Evolutionary conservation across 2,888 invertebrate genomes (phyloP).

Genomic region (Muschampia plurimacula): DNA sequence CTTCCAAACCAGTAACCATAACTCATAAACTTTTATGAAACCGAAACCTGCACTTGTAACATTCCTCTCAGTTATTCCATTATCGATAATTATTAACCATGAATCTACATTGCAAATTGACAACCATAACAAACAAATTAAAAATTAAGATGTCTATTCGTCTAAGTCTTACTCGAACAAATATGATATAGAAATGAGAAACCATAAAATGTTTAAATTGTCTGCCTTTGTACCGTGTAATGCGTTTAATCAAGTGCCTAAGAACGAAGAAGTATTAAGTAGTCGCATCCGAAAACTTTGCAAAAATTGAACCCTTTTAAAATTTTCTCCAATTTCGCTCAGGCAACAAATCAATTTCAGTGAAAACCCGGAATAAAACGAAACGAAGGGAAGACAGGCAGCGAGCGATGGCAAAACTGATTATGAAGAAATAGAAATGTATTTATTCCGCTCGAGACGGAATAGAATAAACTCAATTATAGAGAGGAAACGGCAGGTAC

Average conservation of each 20-base stretch:
- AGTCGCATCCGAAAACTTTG: neutral
- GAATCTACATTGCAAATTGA: too few relatives aligned
- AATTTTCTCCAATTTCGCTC: constrained; percentile 7
- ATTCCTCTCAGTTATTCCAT: too few relatives aligned
- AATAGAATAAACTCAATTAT: constrained; percentile 3
- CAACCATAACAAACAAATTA: too few relatives aligned
- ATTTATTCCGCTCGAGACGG: constrained; percentile 17
- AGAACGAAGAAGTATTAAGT: neutral
- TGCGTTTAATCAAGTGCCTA: neutral
- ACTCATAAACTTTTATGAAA: too few relatives aligned
- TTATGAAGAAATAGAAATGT: constrained; percentile 20
- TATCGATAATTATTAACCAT: too few relatives aligned
- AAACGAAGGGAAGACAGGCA: constrained; percentile 15
- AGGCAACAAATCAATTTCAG: constrained; percentile 7
- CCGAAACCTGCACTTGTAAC: too few relatives aligned
- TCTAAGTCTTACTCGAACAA: too few relatives aligned
- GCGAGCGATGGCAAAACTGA: constrained; percentile 12
- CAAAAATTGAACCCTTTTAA: constrained; percentile 4
- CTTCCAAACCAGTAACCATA: too few relatives aligned
- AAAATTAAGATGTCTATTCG: too few relatives aligned
- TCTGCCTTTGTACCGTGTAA: too few relatives aligned
- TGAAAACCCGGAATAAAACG: constrained; percentile 7
- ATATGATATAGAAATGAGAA: too few relatives aligned
- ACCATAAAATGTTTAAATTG: too few relatives aligned
- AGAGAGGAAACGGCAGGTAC: neutral